phyloP scores from a whole-genome alignment of 2,113 vertebrate genomes.

The Rhombomys opimus region DNA sequence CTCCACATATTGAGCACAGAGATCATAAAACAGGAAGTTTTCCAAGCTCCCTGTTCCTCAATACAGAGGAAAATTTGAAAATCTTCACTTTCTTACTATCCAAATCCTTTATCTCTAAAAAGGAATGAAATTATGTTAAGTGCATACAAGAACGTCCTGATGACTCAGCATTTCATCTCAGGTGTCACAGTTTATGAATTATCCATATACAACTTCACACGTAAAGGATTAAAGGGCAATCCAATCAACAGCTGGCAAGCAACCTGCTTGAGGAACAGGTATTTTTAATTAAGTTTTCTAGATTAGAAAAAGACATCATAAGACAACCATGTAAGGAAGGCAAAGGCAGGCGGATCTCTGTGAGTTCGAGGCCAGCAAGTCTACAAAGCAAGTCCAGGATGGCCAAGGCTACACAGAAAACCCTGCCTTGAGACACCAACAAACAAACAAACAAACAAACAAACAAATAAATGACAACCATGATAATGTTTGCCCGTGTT shows the following conservation, averaged over 20 bases:
- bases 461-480: background rate
- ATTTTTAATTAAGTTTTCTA: background rate
- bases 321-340: background rate
- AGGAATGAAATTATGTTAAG: background rate
- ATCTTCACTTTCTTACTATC: background rate
- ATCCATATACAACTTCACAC: background rate
- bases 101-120: background rate
- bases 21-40: background rate
- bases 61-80: background rate
- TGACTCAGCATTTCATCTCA: background rate
- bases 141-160: background rate
- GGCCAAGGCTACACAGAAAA: too few species aligned
- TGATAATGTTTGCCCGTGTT: background rate
- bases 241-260: too few species aligned
- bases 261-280: background rate
- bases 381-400: too few species aligned
- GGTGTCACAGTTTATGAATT: background rate
- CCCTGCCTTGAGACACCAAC: too few species aligned
- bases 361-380: too few species aligned
- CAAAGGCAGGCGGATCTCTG: too few species aligned
- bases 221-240: background rate
- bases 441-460: too few species aligned
- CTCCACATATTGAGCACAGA: too few species aligned
- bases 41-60: background rate
- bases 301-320: background rate